phyloP scores from a whole-genome alignment of 2,888 invertebrate species.

The Erebia epiphron region DNA sequence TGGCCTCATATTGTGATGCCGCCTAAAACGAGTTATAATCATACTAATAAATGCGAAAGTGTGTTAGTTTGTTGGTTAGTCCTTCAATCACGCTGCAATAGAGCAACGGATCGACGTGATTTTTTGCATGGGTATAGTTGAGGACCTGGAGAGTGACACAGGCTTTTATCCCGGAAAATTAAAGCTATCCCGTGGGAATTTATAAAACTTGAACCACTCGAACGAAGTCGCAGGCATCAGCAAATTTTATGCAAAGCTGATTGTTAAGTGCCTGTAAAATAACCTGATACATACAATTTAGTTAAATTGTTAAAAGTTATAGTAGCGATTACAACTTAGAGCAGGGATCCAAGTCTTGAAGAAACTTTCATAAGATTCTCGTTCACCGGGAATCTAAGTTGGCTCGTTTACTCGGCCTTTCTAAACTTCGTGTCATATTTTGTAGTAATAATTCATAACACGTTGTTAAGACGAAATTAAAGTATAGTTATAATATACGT shows the following conservation, averaged over 20 bases:
- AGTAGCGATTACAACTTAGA: conserved; percentile 21
- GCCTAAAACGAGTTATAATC: too few species aligned
- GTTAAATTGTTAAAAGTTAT: conserved; percentile 23
- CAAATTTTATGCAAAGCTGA: neutral
- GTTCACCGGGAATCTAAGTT: conserved; percentile 9
- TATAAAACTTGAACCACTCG: too few species aligned
- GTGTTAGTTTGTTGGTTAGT: too few species aligned
- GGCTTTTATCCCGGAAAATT: too few species aligned
- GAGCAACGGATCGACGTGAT: too few species aligned
- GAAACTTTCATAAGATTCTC: conserved; percentile 19
- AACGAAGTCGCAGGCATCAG: too few species aligned
- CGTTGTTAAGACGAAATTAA: neutral
- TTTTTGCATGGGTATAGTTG: too few species aligned
- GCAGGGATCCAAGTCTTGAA: conserved; percentile 16
- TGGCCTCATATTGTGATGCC: too few species aligned
- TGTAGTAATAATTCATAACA: conserved; percentile 12
- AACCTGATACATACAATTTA: conserved; percentile 8
- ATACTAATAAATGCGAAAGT: too few species aligned
- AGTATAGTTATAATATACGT: neutral
- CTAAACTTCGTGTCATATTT: conserved; percentile 15
- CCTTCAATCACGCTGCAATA: too few species aligned
- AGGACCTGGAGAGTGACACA: too few species aligned
- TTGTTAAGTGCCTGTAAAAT: neutral
- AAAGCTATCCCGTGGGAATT: too few species aligned
- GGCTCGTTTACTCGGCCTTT: conserved; percentile 17